phyloP scores from a whole-genome alignment of 2,113 vertebrate genomes.

The Protobothrops flavoviridis region DNA sequence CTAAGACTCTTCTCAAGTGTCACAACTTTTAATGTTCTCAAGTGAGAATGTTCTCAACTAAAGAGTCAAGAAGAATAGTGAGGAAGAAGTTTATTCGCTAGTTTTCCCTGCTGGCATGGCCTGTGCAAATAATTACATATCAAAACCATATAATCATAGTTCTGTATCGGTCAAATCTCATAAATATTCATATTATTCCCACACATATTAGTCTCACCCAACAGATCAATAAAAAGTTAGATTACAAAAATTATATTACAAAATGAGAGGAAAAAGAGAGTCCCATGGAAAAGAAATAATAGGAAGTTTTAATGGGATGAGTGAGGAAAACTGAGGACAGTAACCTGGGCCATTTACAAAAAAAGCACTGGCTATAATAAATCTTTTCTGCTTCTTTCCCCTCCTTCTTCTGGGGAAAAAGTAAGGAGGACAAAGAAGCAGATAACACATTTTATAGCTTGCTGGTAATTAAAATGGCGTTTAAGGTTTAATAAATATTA shows the following conservation, averaged over 20 bases:
- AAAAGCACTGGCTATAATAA: background rate
- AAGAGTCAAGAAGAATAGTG: background rate
- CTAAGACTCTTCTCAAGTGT: background rate
- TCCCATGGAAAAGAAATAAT: background rate
- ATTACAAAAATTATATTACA: background rate
- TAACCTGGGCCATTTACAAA: background rate
- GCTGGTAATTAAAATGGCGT: background rate
- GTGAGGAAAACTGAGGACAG: background rate
- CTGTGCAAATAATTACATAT: slow-evolving; percentile 36
- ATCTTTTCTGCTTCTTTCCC: background rate
- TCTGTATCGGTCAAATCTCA: slow-evolving; percentile 13
- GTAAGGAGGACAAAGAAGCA: background rate
- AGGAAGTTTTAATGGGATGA: background rate
- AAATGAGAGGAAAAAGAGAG: background rate
- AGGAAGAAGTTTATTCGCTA: slow-evolving; percentile 17
- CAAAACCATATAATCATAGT: slow-evolving; percentile 30
- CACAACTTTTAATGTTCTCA: slow-evolving; percentile 7
- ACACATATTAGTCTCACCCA: background rate
- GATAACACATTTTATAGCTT: background rate
- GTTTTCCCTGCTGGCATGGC: slow-evolving; percentile 18
- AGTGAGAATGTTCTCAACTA: background rate
- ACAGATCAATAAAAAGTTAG: background rate
- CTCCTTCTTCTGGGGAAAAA: background rate
- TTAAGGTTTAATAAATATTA: background rate
- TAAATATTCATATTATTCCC: slow-evolving; percentile 13